Evolutionary conservation across 64 coral and sea anemone genomes (phyloP).

Genomic region (Stylophora pistillata): DNA sequence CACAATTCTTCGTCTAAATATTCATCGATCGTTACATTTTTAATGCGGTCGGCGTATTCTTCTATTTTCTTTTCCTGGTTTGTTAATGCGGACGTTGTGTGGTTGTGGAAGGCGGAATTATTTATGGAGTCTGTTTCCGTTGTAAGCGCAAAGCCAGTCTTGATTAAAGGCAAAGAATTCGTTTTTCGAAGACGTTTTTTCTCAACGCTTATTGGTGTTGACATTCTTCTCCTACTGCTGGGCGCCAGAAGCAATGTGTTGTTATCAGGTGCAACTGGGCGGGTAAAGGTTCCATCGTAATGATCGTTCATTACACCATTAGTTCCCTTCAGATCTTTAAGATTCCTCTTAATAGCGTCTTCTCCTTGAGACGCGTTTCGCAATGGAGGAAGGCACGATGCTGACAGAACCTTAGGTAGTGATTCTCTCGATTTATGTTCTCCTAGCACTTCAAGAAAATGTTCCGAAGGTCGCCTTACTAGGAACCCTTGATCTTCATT

Average conservation of each 20-base stretch:
- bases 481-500: not conserved
- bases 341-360: not conserved
- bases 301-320: not conserved
- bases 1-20: not conserved
- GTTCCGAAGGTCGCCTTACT: conserved; percentile 23
- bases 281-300: not conserved
- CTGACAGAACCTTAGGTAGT: not conserved
- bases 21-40: not conserved
- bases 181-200: conserved; percentile 4
- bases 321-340: conserved; percentile 5
- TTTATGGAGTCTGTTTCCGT: not conserved
- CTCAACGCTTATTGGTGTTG: not conserved
- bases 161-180: conserved; percentile 36
- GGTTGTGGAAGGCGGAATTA: not conserved
- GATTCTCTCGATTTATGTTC: not conserved
- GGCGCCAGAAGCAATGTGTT: not conserved
- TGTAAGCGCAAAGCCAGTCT: not conserved
- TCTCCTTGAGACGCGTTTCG: not conserved
- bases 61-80: not conserved
- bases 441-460: conserved; percentile 40
- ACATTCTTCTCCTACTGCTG: not conserved
- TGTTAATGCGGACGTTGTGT: not conserved
- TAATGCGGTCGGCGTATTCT: not conserved
- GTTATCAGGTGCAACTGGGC: not conserved
- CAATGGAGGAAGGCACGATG: not conserved